Evolutionary conservation across 2,797 vertebrate species (phyloP), one percentile per base, ranked within the genome.

Genomic region (Gymnocypris eckloni): DNA sequence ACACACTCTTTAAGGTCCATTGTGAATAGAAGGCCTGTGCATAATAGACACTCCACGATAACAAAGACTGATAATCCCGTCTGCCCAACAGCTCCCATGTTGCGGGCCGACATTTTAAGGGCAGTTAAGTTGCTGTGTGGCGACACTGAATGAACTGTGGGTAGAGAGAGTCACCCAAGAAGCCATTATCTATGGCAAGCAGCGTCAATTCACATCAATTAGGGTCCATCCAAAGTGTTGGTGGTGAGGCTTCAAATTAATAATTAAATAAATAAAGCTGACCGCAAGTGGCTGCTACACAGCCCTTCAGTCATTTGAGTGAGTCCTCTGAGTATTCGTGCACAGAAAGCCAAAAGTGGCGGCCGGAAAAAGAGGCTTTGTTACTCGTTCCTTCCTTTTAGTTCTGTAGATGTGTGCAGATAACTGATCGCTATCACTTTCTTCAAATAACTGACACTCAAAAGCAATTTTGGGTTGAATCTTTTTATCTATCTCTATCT

Each of bases 151-250:
- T 94, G 94, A 95, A 95, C 94, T 91, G 94, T 92, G 94, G 87
- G 92, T 93, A 90, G 92, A 93, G 88, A 95, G 95, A 94, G 94
- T 94, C 92, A 95, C 94, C 95, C 93, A 93, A 94, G 94, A 92
- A 94, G 93, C 94, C 95, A 95, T 95, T 95, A 95, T 94, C 93
- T 94, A 94, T 94, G 93, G 94, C 94, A 93, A 94, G 93, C 90
- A 92, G 94, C 95, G 94, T 95, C 94, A 94, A 95, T 95, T 95
- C 93, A 87, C 94, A 94, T 94, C 95, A 95, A 96, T 95, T 95
- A 95, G 94, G 83, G 95, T 92, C 93, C 94, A 94, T 96, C 95
- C 95, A 93, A 95, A 94, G 95, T 96, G 95, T 96, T 94, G 93
- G 95, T 93, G 94, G 94, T 94, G 93, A 93, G 94, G 91, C 94